Evolutionary conservation across 2,113 vertebrate species (phyloP).

Genomic region (Clarias batrachus): DNA sequence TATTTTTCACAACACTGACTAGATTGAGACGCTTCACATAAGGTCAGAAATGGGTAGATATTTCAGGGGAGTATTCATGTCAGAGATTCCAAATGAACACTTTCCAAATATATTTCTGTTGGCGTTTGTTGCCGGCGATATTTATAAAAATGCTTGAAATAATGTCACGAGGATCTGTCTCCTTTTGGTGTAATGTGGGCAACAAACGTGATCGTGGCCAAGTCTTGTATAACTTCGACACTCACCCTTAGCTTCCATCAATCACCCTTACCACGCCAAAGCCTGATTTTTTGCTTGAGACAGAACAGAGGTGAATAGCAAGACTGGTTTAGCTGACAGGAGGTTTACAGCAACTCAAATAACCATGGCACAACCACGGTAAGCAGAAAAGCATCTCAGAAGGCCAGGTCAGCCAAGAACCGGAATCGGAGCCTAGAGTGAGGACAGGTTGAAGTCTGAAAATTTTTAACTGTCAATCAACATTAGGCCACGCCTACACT

Average conservation of each 20-base stretch:
- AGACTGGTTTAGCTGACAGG: neutral
- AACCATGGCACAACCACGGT: neutral
- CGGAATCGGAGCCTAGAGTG: neutral
- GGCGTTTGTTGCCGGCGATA: neutral
- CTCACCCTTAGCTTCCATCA: neutral
- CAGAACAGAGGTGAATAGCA: neutral
- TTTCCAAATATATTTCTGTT: neutral
- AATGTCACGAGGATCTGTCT: neutral
- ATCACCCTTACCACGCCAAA: too few relatives aligned
- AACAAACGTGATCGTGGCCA: neutral
- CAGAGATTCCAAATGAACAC: neutral
- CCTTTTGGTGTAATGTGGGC: neutral
- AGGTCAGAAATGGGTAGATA: neutral
- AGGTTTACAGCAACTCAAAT: neutral
- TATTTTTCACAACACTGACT: neutral
- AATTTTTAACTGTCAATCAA: neutral
- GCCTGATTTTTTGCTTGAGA: neutral
- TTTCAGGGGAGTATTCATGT: neutral
- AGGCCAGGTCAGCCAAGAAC: neutral
- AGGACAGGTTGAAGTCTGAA: neutral
- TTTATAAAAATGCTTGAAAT: neutral
- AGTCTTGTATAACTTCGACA: neutral
- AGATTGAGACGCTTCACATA: neutral
- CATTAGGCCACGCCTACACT: neutral
- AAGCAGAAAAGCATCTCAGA: neutral